Evolutionary conservation across 2,888 invertebrate species (phyloP), one percentile per base, ranked within the genome.

Genomic region (Pycnomerus fuliginosus): DNA sequence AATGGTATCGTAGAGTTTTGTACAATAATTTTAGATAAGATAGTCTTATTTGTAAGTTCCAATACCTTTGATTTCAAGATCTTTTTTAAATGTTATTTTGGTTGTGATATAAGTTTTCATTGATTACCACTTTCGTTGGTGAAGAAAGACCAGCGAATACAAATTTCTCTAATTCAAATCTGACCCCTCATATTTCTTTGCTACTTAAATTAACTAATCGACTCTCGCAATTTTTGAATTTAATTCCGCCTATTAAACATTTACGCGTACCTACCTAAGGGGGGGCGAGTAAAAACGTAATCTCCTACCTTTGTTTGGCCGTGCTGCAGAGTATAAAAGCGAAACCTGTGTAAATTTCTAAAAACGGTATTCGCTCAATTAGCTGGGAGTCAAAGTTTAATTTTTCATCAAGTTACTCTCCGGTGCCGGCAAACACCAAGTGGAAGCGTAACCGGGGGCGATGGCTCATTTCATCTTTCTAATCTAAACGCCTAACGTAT

Each of bases 331-430:
- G 39, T 24, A 44, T n/a, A n/a, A 53, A 58, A 52, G 46, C 45
- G 44, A 52, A 53, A 52, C 47, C 53, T 44, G 48, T 50, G 53
- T 48, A 53, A 56, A 56, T 56, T 55, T 45, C 49, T 51, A 50
- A 58, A 56, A 55, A 54, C 47, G 49, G 52, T 52, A 45, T 52
- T 46, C 52, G 58, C 55, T 56, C 55, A 58, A 56, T 56, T 58
- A 56, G 52, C 48, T 48, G 43, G 49, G 50, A 56, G 55, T 56
- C 54, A 54, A 55, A 55, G 52, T 56, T 56, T 52, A 58, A 58
- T 56, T 58, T 56, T 58, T 56, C 58, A 58, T 58, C 53, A 50
- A 55, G 51, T 55, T 42, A 42, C 33, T 46, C 41, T 40, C 16
- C 31, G 36, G 36, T 35, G 37, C 38, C 36, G 42, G 42, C 38